phyloP scores from a whole-genome alignment of 1,140 invertebrate genomes.

The Bombus confusus region DNA sequence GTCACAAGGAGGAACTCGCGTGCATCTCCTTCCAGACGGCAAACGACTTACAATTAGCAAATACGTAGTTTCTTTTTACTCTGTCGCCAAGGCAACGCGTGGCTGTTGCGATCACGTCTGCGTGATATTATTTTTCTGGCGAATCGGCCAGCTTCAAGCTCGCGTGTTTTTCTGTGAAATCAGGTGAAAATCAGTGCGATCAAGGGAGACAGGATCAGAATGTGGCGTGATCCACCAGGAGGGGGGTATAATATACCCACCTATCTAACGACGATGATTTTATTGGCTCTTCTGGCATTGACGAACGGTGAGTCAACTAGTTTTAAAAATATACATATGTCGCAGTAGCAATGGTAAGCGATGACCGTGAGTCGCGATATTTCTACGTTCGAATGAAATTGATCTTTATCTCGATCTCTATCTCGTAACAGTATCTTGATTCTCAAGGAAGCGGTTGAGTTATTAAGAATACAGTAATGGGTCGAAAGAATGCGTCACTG shows the following conservation, averaged over 20 bases:
- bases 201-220: constrained; percentile 55
- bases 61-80: too few relatives aligned
- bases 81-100: not conserved
- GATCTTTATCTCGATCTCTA: not conserved
- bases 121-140: not conserved
- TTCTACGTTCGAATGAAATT: not conserved
- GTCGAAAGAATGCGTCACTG: not conserved
- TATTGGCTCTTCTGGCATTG: constrained; percentile 59
- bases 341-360: not conserved
- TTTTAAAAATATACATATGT: not conserved
- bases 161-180: constrained; percentile 62
- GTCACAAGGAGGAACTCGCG: not conserved
- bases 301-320: constrained; percentile 60
- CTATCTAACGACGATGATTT: constrained; percentile 49
- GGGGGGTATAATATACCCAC: constrained; percentile 57
- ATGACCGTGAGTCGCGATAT: not conserved
- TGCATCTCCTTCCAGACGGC: not conserved
- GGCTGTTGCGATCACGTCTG: constrained; percentile 25
- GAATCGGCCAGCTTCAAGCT: constrained; percentile 25
- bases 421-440: not conserved
- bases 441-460: not conserved
- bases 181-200: constrained; percentile 67
- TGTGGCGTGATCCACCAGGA: constrained; percentile 67
- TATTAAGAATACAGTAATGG: not conserved
- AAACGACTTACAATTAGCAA: too few relatives aligned